These are phyloP conservation scores for Pyrrhia umbra DNA, from an alignment of 2,888 invertebrate genomes.

Conservation along the genomic window DNA sequence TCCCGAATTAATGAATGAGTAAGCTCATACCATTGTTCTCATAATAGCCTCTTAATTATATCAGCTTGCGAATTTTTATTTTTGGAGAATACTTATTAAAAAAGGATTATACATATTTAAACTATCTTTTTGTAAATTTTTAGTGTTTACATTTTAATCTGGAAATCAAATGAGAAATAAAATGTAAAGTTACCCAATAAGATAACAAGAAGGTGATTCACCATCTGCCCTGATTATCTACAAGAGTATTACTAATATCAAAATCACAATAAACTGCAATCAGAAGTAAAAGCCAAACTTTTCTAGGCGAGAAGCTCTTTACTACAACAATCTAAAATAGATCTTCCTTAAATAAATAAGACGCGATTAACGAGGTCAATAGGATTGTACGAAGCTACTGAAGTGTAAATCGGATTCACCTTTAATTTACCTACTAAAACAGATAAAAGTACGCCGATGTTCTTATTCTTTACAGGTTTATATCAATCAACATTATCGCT, in stretches of 20 bases:
- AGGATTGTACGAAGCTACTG: conserved; percentile 52
- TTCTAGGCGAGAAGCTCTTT: conserved; percentile 50
- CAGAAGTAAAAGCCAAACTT: conserved; percentile 32
- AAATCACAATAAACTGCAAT: conserved; percentile 16
- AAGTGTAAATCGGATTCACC: conserved; percentile 45
- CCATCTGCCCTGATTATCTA: neutral
- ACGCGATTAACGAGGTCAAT: conserved; percentile 60
- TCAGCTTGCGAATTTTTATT: neutral
- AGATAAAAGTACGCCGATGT: conserved; percentile 34
- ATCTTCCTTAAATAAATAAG: conserved; percentile 60
- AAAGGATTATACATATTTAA: too few species aligned
- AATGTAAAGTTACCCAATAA: too few species aligned
- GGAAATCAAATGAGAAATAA: too few species aligned
- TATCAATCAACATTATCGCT: conserved; percentile 1
- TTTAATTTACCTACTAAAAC: conserved; percentile 56
- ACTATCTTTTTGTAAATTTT: too few species aligned
- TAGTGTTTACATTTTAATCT: too few species aligned
- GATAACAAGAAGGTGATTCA: too few species aligned
- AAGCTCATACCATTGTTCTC: neutral
- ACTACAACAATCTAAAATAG: conserved; percentile 58
- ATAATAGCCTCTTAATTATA: neutral
- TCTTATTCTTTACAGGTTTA: conserved; percentile 35
- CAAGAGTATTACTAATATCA: neutral
- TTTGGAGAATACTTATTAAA: neutral
- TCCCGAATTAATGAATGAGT: neutral